Conservation (phyloP, 2,797 vertebrate genomes). For the Synanceia verrucosa region DNA sequence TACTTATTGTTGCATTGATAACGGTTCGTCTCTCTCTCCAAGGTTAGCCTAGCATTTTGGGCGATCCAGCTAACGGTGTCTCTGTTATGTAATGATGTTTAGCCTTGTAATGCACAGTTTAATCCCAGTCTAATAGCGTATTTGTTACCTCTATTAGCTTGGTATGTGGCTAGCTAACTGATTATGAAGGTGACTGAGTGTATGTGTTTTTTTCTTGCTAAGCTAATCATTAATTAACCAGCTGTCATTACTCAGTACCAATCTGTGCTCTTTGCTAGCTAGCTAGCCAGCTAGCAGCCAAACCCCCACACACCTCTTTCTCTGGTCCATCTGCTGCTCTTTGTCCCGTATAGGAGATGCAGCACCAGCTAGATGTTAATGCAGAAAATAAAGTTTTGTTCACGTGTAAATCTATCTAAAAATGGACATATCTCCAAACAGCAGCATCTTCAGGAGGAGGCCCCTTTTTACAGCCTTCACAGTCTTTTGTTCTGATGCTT, state of each 20-base stretch:
- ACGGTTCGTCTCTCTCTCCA: slow-evolving; percentile 7
- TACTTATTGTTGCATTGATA: neutral
- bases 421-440: neutral
- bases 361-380: neutral
- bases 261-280: neutral
- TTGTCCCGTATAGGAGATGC: slow-evolving; percentile 43
- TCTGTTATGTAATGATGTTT: slow-evolving; percentile 66
- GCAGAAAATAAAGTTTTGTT: neutral
- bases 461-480: slow-evolving; percentile 6
- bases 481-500: slow-evolving; percentile 4
- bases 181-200: neutral
- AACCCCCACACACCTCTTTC: slow-evolving; percentile 1
- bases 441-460: neutral
- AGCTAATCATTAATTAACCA: neutral
- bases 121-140: slow-evolving; percentile 30
- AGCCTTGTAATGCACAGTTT: slow-evolving; percentile 35
- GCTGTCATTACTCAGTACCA: neutral
- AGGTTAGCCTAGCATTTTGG: slow-evolving; percentile 53
- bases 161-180: neutral
- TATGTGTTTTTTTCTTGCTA: too few species aligned
- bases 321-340: slow-evolving; percentile 52
- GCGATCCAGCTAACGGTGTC: slow-evolving; percentile 31
- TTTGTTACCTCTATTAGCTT: neutral
- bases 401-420: neutral
- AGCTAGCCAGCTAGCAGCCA: slow-evolving; percentile 8